These are phyloP conservation scores for Microtus californicus DNA, from an alignment of 2,797 vertebrate genomes.

Conservation along the genomic window DNA sequence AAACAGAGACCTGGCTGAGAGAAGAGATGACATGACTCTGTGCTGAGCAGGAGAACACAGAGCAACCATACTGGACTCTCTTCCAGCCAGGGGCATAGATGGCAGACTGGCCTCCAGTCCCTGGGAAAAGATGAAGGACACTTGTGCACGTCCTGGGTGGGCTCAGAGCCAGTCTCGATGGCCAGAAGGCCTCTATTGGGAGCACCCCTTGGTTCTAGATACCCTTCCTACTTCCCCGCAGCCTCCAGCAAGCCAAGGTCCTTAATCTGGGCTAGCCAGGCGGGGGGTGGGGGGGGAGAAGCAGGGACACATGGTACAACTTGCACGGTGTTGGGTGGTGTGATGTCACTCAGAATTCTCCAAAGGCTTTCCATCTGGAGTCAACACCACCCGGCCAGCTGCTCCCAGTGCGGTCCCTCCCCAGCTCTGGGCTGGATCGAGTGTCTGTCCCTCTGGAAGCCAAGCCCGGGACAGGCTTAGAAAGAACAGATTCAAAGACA, in stretches of 20 bases:
- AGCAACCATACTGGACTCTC: not conserved
- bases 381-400: constrained; percentile 73
- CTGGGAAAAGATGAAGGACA: not conserved
- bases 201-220: not conserved
- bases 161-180: not conserved
- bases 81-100: not conserved
- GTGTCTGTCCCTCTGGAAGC: constrained; percentile 71
- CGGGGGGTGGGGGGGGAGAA: not conserved
- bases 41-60: not conserved
- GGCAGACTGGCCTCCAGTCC: not conserved
- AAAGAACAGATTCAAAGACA: constrained; percentile 45
- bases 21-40: not conserved
- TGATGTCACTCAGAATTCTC: constrained; percentile 77
- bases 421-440: constrained; percentile 19
- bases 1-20: not conserved
- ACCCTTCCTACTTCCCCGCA: not conserved
- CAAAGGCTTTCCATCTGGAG: constrained; percentile 81
- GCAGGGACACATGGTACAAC: not conserved
- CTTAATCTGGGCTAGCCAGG: not conserved
- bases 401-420: not conserved
- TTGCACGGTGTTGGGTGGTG: not conserved
- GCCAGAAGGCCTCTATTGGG: not conserved
- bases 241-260: not conserved
- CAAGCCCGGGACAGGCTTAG: constrained; percentile 31
- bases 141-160: not conserved